Conservation (phyloP, 2,888 invertebrate genomes). For the Cryptocephalus moraei region DNA sequence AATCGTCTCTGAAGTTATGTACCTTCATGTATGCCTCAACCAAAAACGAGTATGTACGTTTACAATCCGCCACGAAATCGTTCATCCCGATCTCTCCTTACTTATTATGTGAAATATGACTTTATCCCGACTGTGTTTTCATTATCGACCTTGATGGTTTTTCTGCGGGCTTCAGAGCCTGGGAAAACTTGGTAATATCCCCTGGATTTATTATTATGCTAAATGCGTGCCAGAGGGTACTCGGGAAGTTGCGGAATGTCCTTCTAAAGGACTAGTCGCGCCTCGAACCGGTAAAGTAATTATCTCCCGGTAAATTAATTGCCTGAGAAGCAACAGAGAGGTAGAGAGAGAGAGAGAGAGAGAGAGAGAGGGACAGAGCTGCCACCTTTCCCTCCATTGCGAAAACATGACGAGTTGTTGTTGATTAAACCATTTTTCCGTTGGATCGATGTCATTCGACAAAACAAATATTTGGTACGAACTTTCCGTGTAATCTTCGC, state of each 20-base stretch:
- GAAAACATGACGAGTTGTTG: slow-evolving; percentile 1
- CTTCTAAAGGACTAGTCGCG: slow-evolving; percentile 16
- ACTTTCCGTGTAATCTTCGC: slow-evolving; percentile 11
- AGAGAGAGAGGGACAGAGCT: no score
- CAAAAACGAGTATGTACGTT: no score
- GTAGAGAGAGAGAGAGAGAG: no score
- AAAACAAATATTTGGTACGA: slow-evolving; percentile 13
- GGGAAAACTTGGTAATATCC: no score
- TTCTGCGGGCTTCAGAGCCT: no score
- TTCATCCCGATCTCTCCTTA: no score
- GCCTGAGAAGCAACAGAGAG: slow-evolving; percentile 3
- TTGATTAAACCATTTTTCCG: not conserved
- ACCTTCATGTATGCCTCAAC: no score
- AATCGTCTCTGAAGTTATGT: no score
- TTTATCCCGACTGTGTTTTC: no score
- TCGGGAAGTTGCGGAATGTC: slow-evolving; percentile 1
- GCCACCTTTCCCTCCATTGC: not conserved
- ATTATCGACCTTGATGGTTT: no score
- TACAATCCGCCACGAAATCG: no score
- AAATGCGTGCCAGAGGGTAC: not conserved
- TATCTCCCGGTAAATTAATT: slow-evolving; percentile 28
- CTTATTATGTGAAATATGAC: no score
- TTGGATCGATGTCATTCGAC: slow-evolving; percentile 2
- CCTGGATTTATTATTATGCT: not conserved
- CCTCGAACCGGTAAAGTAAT: slow-evolving; percentile 24